These are phyloP conservation scores for Oligia strigilis DNA, from an alignment of 2,888 invertebrate genomes.

Conservation along the genomic window DNA sequence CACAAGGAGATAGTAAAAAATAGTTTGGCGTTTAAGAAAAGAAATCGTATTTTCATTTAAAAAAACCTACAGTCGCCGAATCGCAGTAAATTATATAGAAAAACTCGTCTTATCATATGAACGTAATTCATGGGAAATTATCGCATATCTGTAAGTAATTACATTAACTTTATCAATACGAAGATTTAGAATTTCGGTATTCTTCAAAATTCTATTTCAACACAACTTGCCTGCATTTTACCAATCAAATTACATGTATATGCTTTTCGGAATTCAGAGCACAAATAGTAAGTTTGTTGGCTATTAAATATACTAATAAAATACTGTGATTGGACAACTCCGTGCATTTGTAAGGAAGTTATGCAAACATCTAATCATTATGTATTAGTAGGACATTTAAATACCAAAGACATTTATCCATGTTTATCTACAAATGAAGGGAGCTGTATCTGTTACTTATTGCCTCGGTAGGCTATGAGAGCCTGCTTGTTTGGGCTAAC, in stretches of 20 bases:
- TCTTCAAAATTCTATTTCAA: conserved; percentile 53
- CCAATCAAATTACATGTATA: conserved; percentile 60
- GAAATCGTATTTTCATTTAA: conserved; percentile 66
- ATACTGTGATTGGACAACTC: conserved; percentile 65
- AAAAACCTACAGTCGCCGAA: conserved; percentile 61
- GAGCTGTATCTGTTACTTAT: conserved; percentile 40
- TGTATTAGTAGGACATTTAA: conserved; percentile 54
- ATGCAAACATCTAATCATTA: conserved; percentile 54
- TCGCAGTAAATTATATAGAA: conserved; percentile 68
- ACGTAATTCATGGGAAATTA: conserved; percentile 65
- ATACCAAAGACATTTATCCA: conserved; percentile 61
- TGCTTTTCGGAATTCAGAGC: conserved; percentile 43
- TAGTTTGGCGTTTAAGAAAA: conserved; percentile 43
- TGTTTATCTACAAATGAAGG: conserved; percentile 52
- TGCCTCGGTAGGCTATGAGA: conserved; percentile 27
- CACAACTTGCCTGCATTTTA: conserved; percentile 65
- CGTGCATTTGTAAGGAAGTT: conserved; percentile 58
- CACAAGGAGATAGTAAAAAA: conserved; percentile 28
- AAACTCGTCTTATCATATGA: conserved; percentile 55
- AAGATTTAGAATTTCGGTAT: conserved; percentile 34
- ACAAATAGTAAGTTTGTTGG: conserved; percentile 59
- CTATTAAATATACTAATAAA: conserved; percentile 65
- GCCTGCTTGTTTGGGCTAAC: conserved; percentile 10
- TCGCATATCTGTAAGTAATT: conserved; percentile 38
- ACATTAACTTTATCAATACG: conserved; percentile 19